Percentiles rank a stretch among this genome's conserved stretches.
phyloP scores from a whole-genome alignment of 2,888 invertebrate species.

The Campoplex capitator region DNA sequence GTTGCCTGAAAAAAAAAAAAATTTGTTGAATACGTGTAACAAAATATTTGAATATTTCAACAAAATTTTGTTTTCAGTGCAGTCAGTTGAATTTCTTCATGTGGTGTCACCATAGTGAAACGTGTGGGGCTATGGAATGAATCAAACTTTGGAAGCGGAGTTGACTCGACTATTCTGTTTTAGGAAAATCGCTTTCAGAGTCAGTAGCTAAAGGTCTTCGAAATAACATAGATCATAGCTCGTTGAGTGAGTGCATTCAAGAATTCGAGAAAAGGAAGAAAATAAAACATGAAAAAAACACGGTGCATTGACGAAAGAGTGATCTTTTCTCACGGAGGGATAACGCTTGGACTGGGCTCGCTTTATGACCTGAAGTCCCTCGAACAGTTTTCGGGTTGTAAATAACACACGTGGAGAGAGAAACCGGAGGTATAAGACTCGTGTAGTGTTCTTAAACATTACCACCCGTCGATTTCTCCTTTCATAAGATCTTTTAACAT shows the following conservation, averaged over 20 bases:
- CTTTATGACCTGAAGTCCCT: slow-evolving; percentile 68
- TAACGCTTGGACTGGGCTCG: slow-evolving; percentile 38
- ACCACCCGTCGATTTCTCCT: slow-evolving; percentile 67
- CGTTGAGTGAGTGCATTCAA: slow-evolving; percentile 27
- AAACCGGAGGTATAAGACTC: background rate
- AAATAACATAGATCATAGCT: slow-evolving; percentile 7
- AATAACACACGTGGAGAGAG: slow-evolving; percentile 58
- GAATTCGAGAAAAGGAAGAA: slow-evolving; percentile 20
- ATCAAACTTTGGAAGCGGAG: no score
- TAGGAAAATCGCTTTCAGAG: background rate
- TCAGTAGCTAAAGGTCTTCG: background rate
- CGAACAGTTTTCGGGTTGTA: slow-evolving; percentile 71
- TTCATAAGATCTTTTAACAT: slow-evolving; percentile 57
- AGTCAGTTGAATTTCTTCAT: no score
- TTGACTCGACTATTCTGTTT: no score
- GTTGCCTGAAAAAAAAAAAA: no score
- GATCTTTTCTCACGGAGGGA: slow-evolving; percentile 48
- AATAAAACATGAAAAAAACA: background rate
- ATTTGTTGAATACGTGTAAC: no score
- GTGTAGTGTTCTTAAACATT: slow-evolving; percentile 64
- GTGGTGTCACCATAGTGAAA: no score
- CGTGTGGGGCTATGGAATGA: no score
- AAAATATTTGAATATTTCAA: no score
- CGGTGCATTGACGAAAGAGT: background rate
- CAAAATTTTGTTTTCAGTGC: no score